Conservation (phyloP, 2,113 vertebrate species). For the Misgurnus mizolepis region DNA sequence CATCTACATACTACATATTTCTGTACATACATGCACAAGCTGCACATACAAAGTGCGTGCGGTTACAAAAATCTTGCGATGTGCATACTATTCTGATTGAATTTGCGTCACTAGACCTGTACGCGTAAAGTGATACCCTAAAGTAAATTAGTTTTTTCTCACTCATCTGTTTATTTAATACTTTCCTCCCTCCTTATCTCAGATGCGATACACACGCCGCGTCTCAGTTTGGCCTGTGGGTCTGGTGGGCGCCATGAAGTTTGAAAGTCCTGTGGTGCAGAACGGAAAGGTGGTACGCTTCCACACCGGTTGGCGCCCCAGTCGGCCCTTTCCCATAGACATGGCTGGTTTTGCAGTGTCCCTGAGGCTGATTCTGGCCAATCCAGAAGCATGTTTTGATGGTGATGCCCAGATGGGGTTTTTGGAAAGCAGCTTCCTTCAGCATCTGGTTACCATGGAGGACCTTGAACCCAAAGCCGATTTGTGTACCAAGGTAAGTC, state of each 20-base stretch:
- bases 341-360: constrained; percentile 90
- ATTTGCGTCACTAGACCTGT: too few species aligned
- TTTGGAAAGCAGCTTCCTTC: constrained; percentile 87
- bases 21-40: too few species aligned
- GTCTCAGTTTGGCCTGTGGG: constrained; percentile 92
- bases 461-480: constrained; percentile 88
- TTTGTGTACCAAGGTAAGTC: constrained; percentile 82
- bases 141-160: too few species aligned
- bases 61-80: too few species aligned
- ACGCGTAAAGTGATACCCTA: too few species aligned
- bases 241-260: constrained; percentile 87
- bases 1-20: too few species aligned
- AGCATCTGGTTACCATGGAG: constrained; percentile 81
- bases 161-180: background rate
- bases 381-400: constrained; percentile 81
- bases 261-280: constrained; percentile 85
- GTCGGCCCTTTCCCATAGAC: constrained; percentile 86
- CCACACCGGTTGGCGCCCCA: constrained; percentile 88
- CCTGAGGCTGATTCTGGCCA: constrained; percentile 78
- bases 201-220: constrained; percentile 86
- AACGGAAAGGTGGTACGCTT: constrained; percentile 85
- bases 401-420: constrained; percentile 83
- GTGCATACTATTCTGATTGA: too few species aligned
- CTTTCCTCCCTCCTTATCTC: background rate
- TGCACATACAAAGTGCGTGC: too few species aligned